Percentiles rank a stretch among this genome's conserved stretches.
phyloP scores from a whole-genome alignment of 1,140 invertebrate species.

The Calycopis cecrops region DNA sequence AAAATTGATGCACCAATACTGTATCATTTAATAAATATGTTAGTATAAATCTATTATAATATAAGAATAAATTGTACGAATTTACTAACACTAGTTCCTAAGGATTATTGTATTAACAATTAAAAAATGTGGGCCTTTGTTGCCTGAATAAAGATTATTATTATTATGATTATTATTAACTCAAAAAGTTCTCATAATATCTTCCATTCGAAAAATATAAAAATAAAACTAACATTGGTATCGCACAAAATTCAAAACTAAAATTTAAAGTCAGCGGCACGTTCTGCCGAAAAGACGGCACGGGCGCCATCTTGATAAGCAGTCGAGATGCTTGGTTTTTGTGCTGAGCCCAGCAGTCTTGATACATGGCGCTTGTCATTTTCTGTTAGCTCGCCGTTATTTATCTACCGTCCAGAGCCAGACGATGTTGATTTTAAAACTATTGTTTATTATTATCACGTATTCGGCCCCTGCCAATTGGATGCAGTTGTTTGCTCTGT shows the following conservation, averaged over 20 bases:
- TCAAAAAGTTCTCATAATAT: not conserved
- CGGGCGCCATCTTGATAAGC: slow-evolving; percentile 42
- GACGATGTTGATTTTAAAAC: slow-evolving; percentile 15
- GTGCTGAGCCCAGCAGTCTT: slow-evolving; percentile 31
- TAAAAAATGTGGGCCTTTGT: no score
- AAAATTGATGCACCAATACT: no score
- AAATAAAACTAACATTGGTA: slow-evolving; percentile 22
- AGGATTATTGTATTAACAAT: no score
- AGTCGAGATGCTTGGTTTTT: slow-evolving; percentile 29
- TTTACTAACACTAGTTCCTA: no score
- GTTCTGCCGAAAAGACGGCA: slow-evolving; percentile 28
- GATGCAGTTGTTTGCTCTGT: no score
- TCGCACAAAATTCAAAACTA: slow-evolving; percentile 24
- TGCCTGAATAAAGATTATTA: no score
- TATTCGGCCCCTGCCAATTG: not conserved
- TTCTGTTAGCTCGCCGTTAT: slow-evolving; percentile 30
- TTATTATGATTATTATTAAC: no score
- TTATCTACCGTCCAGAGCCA: slow-evolving; percentile 24
- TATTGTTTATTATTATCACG: slow-evolving; percentile 10
- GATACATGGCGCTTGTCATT: slow-evolving; percentile 38
- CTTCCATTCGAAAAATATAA: no score
- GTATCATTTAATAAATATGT: no score
- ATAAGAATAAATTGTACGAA: no score
- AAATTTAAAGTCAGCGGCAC: slow-evolving; percentile 28
- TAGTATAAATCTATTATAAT: no score